These are phyloP conservation scores for Popillia japonica DNA, from an alignment of 1,140 invertebrate genomes.

Conservation along the genomic window DNA sequence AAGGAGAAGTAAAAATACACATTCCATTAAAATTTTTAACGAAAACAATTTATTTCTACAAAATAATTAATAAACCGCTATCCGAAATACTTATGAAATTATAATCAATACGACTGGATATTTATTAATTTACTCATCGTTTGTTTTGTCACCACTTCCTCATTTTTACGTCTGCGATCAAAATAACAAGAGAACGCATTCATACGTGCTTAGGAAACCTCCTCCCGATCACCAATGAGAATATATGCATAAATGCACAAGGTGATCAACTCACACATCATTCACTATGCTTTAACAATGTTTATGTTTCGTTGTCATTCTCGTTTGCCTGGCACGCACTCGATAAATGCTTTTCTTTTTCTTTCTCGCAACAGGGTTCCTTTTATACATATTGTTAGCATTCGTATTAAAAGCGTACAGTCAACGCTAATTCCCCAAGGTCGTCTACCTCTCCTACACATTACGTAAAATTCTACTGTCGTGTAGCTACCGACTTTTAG, in stretches of 20 bases:
- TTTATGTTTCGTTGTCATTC: constrained; percentile 12
- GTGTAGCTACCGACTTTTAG: constrained; percentile 9
- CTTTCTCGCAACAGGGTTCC: background rate
- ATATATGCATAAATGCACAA: background rate
- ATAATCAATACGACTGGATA: background rate
- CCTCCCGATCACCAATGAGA: background rate
- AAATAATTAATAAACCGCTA: too few species aligned
- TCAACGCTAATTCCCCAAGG: constrained; percentile 7
- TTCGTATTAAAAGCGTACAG: background rate
- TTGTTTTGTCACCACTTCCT: background rate
- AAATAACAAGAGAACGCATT: background rate
- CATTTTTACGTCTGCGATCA: background rate
- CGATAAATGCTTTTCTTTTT: background rate
- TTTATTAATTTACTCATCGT: background rate
- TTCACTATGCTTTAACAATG: background rate
- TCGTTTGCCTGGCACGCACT: background rate
- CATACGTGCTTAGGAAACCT: background rate
- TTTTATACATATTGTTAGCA: background rate
- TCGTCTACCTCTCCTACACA: constrained; percentile 17
- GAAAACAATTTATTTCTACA: too few species aligned
- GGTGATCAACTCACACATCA: constrained; percentile 13
- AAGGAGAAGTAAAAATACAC: too few species aligned
- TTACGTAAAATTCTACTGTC: background rate
- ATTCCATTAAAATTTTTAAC: too few species aligned
- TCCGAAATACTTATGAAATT: too few species aligned